These are phyloP conservation scores for Trematomus loennbergii DNA, from an alignment of 2,113 vertebrate species.

Conservation along the genomic window DNA sequence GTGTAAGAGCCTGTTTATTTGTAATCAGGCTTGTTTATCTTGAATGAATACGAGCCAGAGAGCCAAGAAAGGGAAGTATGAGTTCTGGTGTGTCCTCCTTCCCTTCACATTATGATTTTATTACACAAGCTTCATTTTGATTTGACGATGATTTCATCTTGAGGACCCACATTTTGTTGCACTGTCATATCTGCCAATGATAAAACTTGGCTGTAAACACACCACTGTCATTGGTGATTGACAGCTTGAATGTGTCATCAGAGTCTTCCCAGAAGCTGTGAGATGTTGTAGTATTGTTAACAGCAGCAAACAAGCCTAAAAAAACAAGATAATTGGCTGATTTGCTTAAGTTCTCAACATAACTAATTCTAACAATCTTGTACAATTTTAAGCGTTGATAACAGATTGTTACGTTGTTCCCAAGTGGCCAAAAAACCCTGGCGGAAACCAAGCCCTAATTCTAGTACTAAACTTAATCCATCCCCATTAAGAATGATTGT, in stretches of 20 bases:
- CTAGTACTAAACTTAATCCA: not conserved
- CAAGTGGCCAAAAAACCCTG: not conserved
- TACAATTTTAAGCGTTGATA: not conserved
- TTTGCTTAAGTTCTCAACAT: not conserved
- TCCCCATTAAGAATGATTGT: not conserved
- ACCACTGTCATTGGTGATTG: not conserved
- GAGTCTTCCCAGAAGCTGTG: not conserved
- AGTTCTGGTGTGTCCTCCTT: slow-evolving; percentile 17
- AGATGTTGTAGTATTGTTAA: not conserved
- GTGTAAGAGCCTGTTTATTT: slow-evolving; percentile 31
- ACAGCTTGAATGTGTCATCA: slow-evolving; percentile 9
- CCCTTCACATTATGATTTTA: not conserved
- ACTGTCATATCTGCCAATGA: slow-evolving; percentile 1
- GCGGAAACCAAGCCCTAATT: not conserved
- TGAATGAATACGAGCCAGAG: slow-evolving; percentile 23
- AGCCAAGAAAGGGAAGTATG: not conserved
- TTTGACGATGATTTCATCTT: not conserved
- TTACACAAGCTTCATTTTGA: slow-evolving; percentile 4
- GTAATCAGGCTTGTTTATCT: slow-evolving; percentile 53
- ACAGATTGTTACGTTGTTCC: not conserved
- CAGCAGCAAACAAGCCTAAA: not conserved
- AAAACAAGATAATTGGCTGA: not conserved
- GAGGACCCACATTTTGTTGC: not conserved
- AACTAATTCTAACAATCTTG: not conserved
- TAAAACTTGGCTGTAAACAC: slow-evolving; percentile 9